Conservation (phyloP, 2,113 vertebrate species). For the Tor tambroides region DNA sequence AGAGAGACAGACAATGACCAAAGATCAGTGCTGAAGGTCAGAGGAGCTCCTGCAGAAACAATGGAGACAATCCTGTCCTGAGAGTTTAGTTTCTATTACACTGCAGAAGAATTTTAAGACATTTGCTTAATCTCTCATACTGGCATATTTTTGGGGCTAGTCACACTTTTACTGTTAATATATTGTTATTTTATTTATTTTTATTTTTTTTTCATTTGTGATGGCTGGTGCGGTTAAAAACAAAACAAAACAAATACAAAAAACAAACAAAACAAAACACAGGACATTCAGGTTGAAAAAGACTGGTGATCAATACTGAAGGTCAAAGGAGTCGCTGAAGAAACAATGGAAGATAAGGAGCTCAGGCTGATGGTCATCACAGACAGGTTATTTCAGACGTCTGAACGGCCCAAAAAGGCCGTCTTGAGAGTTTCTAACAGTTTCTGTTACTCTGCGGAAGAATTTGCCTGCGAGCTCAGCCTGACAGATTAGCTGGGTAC, state of each 20-base stretch:
- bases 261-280: too few species aligned
- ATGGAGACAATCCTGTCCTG: neutral
- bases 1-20: constrained; percentile 48
- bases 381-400: neutral
- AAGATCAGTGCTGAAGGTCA: constrained; percentile 66
- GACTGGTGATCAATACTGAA: constrained; percentile 64
- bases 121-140: neutral
- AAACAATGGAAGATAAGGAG: neutral
- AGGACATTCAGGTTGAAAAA: neutral
- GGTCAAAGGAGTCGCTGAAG: constrained; percentile 46
- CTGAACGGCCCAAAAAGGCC: constrained; percentile 13
- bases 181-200: too few species aligned
- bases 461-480: constrained; percentile 82
- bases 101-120: constrained; percentile 76
- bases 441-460: constrained; percentile 76
- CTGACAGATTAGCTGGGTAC: constrained; percentile 81
- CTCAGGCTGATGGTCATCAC: neutral
- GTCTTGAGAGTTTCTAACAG: constrained; percentile 66
- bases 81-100: constrained; percentile 75
- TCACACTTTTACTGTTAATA: too few species aligned
- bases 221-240: too few species aligned
- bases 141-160: too few species aligned
- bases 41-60: constrained; percentile 25
- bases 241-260: too few species aligned
- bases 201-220: too few species aligned